phyloP scores from a whole-genome alignment of 2,113 vertebrate genomes.

The Parotia lawesii region DNA sequence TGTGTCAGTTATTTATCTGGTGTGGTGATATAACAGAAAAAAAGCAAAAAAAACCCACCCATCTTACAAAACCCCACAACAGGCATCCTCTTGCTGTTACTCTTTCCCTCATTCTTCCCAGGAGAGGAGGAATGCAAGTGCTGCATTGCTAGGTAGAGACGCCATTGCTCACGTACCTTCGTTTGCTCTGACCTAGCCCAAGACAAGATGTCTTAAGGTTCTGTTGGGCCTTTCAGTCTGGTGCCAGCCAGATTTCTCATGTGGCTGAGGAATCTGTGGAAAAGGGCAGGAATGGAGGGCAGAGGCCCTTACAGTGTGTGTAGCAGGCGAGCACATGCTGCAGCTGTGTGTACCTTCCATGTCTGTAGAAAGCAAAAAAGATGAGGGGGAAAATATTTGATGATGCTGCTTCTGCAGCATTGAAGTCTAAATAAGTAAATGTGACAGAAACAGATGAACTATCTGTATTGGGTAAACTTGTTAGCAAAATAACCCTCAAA shows the following conservation, averaged over 20 bases:
- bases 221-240: background rate
- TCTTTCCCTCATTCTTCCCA: background rate
- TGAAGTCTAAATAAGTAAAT: background rate
- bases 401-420: background rate
- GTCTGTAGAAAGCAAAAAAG: background rate
- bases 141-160: background rate
- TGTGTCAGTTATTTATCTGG: background rate
- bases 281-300: background rate
- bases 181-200: background rate
- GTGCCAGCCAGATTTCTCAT: background rate
- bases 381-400: background rate
- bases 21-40: background rate
- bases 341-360: background rate
- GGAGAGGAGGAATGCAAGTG: background rate
- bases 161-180: background rate
- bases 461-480: background rate
- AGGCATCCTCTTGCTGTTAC: background rate
- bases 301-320: fast-evolving
- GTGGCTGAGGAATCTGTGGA: background rate
- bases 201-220: background rate
- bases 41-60: fast-evolving
- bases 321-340: fast-evolving
- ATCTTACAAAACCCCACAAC: background rate
- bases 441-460: background rate
- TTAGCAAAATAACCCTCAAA: background rate